Conservation (phyloP, 2,797 vertebrate genomes). For the Chiroxiphia lanceolata region DNA sequence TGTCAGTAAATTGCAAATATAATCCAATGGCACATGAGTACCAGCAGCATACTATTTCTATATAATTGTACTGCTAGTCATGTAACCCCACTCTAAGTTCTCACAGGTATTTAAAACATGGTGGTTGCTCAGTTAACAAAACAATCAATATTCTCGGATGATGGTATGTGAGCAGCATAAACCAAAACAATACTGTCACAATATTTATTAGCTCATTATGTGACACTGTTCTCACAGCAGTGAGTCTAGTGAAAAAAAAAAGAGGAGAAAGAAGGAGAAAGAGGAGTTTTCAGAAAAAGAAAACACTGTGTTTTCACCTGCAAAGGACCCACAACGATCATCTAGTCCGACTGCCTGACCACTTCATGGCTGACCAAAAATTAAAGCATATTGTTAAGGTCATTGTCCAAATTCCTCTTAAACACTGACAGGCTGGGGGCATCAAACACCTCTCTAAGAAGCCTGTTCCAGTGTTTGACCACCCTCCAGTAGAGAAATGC, state of each 20-base stretch:
- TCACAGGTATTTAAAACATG: not conserved
- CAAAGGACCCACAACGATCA: rapidly evolving
- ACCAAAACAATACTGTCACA: not conserved
- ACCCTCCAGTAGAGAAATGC: not conserved
- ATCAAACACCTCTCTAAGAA: rapidly evolving
- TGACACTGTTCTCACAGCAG: not conserved
- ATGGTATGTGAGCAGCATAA: not conserved
- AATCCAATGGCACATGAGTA: rapidly evolving
- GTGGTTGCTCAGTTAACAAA: not conserved
- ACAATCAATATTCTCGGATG: not conserved
- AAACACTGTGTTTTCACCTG: not conserved
- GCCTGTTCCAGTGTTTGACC: not conserved
- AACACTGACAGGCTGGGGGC: not conserved
- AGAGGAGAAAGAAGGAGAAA: not conserved
- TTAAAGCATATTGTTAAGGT: not conserved
- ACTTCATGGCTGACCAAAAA: not conserved
- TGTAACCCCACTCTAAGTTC: not conserved
- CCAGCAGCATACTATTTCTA: not conserved
- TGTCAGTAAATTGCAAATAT: not conserved
- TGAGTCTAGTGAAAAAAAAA: not conserved
- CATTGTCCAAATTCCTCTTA: not conserved
- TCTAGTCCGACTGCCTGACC: not conserved
- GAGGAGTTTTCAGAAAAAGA: not conserved
- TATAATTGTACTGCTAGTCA: not conserved
- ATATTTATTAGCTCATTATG: not conserved